A percentile compares a stretch with the other conserved stretches of the same genome.
Conservation (phyloP, 2,888 invertebrate species). For the Epirrhoe alternata region DNA sequence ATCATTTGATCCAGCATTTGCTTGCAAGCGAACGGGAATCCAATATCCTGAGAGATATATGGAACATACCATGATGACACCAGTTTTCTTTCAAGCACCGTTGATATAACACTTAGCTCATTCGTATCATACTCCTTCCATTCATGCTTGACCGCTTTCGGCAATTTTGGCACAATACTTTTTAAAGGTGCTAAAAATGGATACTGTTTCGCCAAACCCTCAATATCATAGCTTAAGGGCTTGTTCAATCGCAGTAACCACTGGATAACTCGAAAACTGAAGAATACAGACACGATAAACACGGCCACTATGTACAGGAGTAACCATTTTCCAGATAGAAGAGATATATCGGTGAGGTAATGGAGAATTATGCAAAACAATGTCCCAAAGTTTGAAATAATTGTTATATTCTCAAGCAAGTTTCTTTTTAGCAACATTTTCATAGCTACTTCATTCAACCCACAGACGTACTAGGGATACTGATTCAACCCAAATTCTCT, state of each 20-base stretch:
- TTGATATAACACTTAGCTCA: conserved; percentile 77
- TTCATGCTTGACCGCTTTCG: conserved; percentile 45
- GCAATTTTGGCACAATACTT: conserved; percentile 55
- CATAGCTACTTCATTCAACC: conserved; percentile 27
- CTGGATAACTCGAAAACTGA: conserved; percentile 83
- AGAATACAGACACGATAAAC: conserved; percentile 73
- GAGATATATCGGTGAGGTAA: conserved; percentile 73
- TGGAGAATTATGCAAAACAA: conserved; percentile 66
- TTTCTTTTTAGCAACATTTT: conserved; percentile 73
- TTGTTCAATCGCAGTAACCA: conserved; percentile 81
- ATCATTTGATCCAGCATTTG: conserved; percentile 82
- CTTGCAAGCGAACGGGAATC: conserved; percentile 81
- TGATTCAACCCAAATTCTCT: background rate
- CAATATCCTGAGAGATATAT: conserved; percentile 78
- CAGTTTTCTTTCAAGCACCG: conserved; percentile 73
- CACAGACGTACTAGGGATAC: no score
- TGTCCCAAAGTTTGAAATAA: conserved; percentile 65
- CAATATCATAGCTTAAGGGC: conserved; percentile 78
- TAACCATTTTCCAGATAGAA: conserved; percentile 75
- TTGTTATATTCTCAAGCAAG: conserved; percentile 64
- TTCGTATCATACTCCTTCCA: conserved; percentile 76
- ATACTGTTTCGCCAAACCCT: conserved; percentile 57
- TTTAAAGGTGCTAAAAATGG: conserved; percentile 58
- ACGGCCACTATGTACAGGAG: conserved; percentile 68
- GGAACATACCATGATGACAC: conserved; percentile 81